Evolutionary conservation across 2,888 invertebrate genomes (phyloP).

Genomic region (Chalcosyrphus nemorum): DNA sequence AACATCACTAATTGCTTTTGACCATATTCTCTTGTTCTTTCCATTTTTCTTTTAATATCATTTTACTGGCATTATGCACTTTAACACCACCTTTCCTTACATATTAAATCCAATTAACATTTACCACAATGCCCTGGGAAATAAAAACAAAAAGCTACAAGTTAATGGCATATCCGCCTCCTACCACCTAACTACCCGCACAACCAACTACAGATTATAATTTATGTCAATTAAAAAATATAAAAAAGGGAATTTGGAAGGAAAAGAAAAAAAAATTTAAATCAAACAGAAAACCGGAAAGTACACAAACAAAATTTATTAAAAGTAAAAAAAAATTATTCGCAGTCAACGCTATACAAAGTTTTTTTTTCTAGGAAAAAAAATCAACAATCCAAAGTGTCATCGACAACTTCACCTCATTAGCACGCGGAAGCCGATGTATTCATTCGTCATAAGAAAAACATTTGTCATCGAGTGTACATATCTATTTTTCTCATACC

Average conservation of each 20-base stretch:
- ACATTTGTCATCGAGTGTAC: constrained; percentile 36
- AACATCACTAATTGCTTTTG: neutral
- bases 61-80: constrained; percentile 51
- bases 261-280: neutral
- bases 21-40: neutral
- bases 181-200: neutral
- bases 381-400: constrained; percentile 11
- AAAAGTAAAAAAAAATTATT: constrained; percentile 7
- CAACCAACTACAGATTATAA: constrained; percentile 20
- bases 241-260: constrained; percentile 1
- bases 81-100: constrained; percentile 29
- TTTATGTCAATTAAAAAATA: constrained; percentile 38
- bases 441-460: constrained; percentile 55
- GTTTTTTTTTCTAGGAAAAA: constrained; percentile 7
- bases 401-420: constrained; percentile 18
- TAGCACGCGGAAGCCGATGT: constrained; percentile 8
- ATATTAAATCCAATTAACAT: constrained; percentile 50
- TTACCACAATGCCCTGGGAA: constrained; percentile 6
- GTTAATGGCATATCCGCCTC: constrained; percentile 42
- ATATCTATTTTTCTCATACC: neutral
- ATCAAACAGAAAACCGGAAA: constrained; percentile 29
- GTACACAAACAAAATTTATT: neutral
- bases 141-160: constrained; percentile 13
- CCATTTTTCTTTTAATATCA: neutral
- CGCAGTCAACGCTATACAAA: constrained; percentile 11